phyloP scores from a whole-genome alignment of 2,888 invertebrate genomes.

The Oscheius sp. region DNA sequence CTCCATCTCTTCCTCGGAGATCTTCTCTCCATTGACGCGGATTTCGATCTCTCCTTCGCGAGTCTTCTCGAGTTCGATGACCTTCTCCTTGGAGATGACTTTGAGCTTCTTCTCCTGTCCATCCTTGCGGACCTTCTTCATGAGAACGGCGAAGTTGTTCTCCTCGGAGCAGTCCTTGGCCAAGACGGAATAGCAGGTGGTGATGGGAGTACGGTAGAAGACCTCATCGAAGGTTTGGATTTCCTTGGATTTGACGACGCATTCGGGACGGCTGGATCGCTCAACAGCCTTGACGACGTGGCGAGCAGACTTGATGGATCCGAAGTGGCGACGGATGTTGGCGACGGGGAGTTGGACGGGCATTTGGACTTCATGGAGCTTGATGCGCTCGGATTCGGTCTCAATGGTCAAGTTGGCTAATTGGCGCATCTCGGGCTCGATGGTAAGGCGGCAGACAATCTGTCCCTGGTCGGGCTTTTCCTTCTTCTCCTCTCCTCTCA shows the following conservation, averaged over 20 bases:
- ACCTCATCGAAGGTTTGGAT: slow-evolving; percentile 68
- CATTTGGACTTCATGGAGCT: slow-evolving; percentile 33
- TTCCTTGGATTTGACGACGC: slow-evolving; percentile 43
- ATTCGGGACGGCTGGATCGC: slow-evolving; percentile 35
- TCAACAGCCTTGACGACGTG: slow-evolving; percentile 36
- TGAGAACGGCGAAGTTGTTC: slow-evolving; percentile 70
- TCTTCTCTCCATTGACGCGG: slow-evolving; percentile 49
- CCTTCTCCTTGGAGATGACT: slow-evolving; percentile 48
- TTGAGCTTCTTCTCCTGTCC: slow-evolving; percentile 60
- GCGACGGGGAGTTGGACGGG: slow-evolving; percentile 42
- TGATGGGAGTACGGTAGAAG: slow-evolving; percentile 60
- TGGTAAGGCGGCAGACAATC: slow-evolving; percentile 44
- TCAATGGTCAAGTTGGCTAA: slow-evolving; percentile 44
- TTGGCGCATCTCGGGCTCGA: slow-evolving; percentile 43
- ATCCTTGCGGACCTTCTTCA: slow-evolving; percentile 59
- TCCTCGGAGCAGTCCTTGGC: slow-evolving; percentile 71
- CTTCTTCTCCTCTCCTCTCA: not conserved
- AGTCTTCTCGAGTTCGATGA: slow-evolving; percentile 41
- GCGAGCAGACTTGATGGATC: slow-evolving; percentile 29
- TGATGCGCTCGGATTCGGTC: slow-evolving; percentile 36
- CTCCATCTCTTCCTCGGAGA: slow-evolving; percentile 40
- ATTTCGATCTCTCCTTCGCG: slow-evolving; percentile 36
- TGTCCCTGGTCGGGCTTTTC: slow-evolving; percentile 4
- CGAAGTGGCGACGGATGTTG: slow-evolving; percentile 40
- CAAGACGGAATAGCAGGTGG: slow-evolving; percentile 71